Evolutionary conservation across 2,113 vertebrate genomes (phyloP).

Genomic region (Pomatostomus ruficeps): DNA sequence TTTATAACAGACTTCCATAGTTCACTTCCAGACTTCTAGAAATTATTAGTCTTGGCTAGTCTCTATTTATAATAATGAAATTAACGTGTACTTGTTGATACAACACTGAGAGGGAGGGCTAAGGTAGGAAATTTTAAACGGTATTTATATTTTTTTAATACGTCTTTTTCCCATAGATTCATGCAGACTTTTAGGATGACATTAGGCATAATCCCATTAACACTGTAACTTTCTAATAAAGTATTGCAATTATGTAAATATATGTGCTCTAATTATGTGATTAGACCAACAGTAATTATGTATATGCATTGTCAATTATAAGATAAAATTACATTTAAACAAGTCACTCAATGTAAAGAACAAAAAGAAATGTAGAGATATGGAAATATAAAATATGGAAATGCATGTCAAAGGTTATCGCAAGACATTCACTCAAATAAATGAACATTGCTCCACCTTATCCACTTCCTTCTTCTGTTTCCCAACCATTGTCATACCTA

Average conservation of each 20-base stretch:
- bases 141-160: not conserved
- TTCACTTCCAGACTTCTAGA: not conserved
- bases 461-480: not conserved
- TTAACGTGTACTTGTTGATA: not conserved
- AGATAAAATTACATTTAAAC: not conserved
- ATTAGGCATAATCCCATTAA: conserved; percentile 16
- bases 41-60: not conserved
- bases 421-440: not conserved
- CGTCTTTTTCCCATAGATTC: not conserved
- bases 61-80: not conserved
- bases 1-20: not conserved
- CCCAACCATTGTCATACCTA: not conserved
- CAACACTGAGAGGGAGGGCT: not conserved
- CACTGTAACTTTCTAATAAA: conserved; percentile 1
- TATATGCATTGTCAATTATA: not conserved
- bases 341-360: not conserved
- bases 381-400: conserved; percentile 1
- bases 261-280: conserved; percentile 3
- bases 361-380: not conserved
- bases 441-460: not conserved
- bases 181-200: not conserved
- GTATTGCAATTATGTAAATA: conserved; percentile 38
- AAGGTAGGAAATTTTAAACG: not conserved
- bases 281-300: conserved; percentile 24
- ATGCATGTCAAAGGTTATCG: not conserved